Conservation (phyloP, 1,140 invertebrate species). For the Procambarus clarkii region DNA sequence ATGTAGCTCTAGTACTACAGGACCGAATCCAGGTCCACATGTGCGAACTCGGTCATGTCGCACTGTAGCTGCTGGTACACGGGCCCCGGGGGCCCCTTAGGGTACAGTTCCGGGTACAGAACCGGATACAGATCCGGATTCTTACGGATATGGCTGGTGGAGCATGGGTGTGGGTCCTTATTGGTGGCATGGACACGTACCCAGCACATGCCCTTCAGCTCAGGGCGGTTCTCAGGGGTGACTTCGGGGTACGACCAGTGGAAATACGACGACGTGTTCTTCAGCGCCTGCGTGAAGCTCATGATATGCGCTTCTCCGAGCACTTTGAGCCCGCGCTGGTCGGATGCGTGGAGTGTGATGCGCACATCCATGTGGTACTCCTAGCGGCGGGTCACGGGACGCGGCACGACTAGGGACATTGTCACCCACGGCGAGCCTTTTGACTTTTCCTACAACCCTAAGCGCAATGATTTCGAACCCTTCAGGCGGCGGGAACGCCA, state of each 20-base stretch:
- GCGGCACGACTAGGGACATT: slow-evolving; percentile 2
- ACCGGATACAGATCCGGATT: background rate
- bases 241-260: slow-evolving; percentile 34
- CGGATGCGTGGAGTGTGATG: background rate
- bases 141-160: slow-evolving; percentile 34
- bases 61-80: background rate
- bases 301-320: background rate
- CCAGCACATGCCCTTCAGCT: slow-evolving; percentile 8
- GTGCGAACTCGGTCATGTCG: slow-evolving; percentile 15
- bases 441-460: background rate
- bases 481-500: background rate
- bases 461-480: background rate
- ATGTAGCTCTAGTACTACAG: background rate
- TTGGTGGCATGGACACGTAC: background rate
- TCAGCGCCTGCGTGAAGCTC: slow-evolving; percentile 3
- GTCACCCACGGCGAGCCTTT: background rate
- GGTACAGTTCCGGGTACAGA: slow-evolving; percentile 10
- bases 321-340: background rate
- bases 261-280: background rate
- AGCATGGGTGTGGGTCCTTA: background rate
- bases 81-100: background rate
- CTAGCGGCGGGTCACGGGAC: background rate
- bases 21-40: background rate
- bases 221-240: too few relatives aligned
- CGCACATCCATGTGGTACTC: background rate